Percentiles rank a stretch among this genome's conserved stretches.
These are phyloP conservation scores for Aphelinus certus DNA, from an alignment of 1,140 invertebrate species.

Conservation along the genomic window DNA sequence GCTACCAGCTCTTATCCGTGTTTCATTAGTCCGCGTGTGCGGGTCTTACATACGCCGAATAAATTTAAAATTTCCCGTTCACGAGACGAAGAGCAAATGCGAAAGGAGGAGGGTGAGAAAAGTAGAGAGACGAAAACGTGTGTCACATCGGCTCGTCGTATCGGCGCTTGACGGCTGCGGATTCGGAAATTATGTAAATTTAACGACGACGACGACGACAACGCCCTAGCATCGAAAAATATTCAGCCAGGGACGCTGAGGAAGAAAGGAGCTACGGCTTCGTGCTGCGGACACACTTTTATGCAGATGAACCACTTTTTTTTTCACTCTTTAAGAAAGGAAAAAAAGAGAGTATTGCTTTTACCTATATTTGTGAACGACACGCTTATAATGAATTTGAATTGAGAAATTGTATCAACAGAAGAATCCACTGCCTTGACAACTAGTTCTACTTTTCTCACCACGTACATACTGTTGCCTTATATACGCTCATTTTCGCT, in stretches of 20 bases:
- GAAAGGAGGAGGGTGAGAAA: too few relatives aligned
- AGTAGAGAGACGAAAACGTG: constrained; percentile 30
- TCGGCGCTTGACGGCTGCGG: constrained; percentile 46
- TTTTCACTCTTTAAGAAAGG: too few relatives aligned
- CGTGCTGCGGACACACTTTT: constrained; percentile 15
- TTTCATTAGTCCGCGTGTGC: not conserved
- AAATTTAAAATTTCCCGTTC: constrained; percentile 31
- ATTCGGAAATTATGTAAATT: constrained; percentile 63
- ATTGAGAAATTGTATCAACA: too few relatives aligned
- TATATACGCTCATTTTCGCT: too few relatives aligned
- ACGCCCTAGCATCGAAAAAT: constrained; percentile 48
- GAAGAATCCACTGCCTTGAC: too few relatives aligned
- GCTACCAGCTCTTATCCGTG: not conserved
- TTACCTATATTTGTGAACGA: too few relatives aligned
- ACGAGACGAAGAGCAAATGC: not conserved
- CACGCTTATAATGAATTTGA: too few relatives aligned
- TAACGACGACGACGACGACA: constrained; percentile 37
- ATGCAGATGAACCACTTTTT: constrained; percentile 18
- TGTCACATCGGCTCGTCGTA: constrained; percentile 49
- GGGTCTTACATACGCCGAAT: not conserved
- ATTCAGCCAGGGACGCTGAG: constrained; percentile 42
- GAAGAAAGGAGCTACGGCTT: too few relatives aligned
- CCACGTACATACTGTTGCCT: too few relatives aligned
- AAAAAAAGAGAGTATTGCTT: too few relatives aligned
- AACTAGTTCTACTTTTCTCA: too few relatives aligned